Conservation (phyloP, 2,888 invertebrate genomes). For the Eugnorisma glareosa region DNA sequence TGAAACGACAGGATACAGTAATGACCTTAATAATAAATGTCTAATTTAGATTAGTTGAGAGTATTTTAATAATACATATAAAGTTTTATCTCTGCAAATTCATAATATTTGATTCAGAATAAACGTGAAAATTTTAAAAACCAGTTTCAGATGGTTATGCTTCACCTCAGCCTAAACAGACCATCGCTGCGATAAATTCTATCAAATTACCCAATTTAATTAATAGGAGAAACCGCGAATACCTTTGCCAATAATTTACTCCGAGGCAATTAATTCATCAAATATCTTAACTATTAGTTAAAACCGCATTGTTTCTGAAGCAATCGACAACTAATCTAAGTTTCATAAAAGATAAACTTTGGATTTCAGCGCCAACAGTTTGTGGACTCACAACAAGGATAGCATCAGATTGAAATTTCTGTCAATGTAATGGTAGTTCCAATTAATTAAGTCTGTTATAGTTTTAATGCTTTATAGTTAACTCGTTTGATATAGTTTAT, state of each 20-base stretch:
- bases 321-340: slow-evolving; percentile 55
- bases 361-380: slow-evolving; percentile 28
- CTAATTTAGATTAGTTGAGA: not conserved
- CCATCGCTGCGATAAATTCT: slow-evolving; percentile 61
- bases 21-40: too few species aligned
- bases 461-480: not conserved
- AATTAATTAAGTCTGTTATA: not conserved
- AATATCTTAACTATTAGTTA: slow-evolving; percentile 65
- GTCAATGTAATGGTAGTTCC: slow-evolving; percentile 4
- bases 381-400: slow-evolving; percentile 12
- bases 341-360: slow-evolving; percentile 53
- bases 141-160: slow-evolving; percentile 57
- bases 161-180: slow-evolving; percentile 54
- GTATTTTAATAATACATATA: not conserved
- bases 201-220: slow-evolving; percentile 71
- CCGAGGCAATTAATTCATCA: slow-evolving; percentile 73
- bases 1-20: not conserved
- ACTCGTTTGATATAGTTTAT: slow-evolving; percentile 18
- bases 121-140: slow-evolving; percentile 49
- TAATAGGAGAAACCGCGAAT: slow-evolving; percentile 74
- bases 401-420: not conserved
- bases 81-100: slow-evolving; percentile 35
- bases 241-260: slow-evolving; percentile 70
- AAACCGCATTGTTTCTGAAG: slow-evolving; percentile 64
- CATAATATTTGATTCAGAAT: too few species aligned